Conservation (phyloP, 1,140 invertebrate species). For the Dendroctonus ponderosae region DNA sequence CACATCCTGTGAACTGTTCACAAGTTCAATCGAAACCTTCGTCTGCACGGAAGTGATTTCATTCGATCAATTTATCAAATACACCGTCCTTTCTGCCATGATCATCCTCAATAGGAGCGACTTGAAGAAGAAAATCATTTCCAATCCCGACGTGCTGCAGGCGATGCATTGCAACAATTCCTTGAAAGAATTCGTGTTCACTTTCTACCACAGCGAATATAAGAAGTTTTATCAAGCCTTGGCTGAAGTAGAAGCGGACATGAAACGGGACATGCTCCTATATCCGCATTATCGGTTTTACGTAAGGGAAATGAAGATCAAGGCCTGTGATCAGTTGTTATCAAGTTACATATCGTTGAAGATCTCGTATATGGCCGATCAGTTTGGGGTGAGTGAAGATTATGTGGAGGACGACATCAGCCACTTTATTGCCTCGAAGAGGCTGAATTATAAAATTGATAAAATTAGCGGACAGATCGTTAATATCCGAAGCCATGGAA, state of each 20-base stretch:
- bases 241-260: slow-evolving; percentile 70
- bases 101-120: slow-evolving; percentile 76
- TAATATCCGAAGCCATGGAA: slow-evolving; percentile 85
- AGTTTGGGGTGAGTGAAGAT: slow-evolving; percentile 91
- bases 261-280: slow-evolving; percentile 87
- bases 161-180: slow-evolving; percentile 81
- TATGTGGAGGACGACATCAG: slow-evolving; percentile 88
- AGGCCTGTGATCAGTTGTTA: slow-evolving; percentile 93
- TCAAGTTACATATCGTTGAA: slow-evolving; percentile 93
- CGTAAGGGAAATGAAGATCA: slow-evolving; percentile 92
- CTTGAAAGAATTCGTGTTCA: slow-evolving; percentile 84
- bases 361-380: slow-evolving; percentile 90
- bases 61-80: slow-evolving; percentile 83
- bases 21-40: slow-evolving; percentile 97
- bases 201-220: slow-evolving; percentile 94
- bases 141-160: slow-evolving; percentile 92
- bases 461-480: slow-evolving; percentile 93
- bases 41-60: slow-evolving; percentile 98
- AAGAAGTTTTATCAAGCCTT: slow-evolving; percentile 89
- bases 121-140: slow-evolving; percentile 75
- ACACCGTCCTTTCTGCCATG: slow-evolving; percentile 82
- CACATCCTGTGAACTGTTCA: slow-evolving; percentile 85
- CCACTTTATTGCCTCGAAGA: slow-evolving; percentile 89
- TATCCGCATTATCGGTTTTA: slow-evolving; percentile 92
- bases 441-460: slow-evolving; percentile 96